phyloP scores from a whole-genome alignment of 2,888 invertebrate species.

The Drosophila infuscata region DNA sequence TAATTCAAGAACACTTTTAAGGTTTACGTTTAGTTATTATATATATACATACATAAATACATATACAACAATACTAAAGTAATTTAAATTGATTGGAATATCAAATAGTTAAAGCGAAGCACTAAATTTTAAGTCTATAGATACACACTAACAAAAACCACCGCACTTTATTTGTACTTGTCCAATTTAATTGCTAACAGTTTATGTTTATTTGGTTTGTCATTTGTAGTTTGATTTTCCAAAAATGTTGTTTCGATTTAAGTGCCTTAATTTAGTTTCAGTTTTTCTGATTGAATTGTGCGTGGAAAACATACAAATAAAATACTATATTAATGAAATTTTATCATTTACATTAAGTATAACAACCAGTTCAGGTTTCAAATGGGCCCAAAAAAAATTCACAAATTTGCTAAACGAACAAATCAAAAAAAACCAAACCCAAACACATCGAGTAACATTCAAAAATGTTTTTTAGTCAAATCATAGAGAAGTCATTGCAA shows the following conservation, averaged over 20 bases:
- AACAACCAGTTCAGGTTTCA: conserved; percentile 78
- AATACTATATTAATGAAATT: conserved; percentile 21
- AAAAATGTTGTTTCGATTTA: conserved; percentile 57
- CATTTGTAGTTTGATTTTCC: conserved; percentile 20
- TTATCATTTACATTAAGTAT: conserved; percentile 53
- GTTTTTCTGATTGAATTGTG: conserved; percentile 47
- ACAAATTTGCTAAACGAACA: conserved; percentile 36
- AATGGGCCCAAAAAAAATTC: conserved; percentile 70
- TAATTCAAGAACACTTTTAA: conserved; percentile 54
- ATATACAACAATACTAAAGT: conserved; percentile 58
- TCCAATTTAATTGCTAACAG: conserved; percentile 47
- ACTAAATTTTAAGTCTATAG: conserved; percentile 49
- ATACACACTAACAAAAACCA: conserved; percentile 58
- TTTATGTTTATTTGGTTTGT: conserved; percentile 31
- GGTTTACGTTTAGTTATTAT: conserved; percentile 47
- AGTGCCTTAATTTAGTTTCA: conserved; percentile 76
- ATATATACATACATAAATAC: conserved; percentile 31
- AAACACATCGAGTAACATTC: conserved; percentile 75
- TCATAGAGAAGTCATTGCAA: conserved; percentile 18
- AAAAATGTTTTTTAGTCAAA: conserved; percentile 74
- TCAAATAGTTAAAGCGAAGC: conserved; percentile 63
- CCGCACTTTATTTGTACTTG: conserved; percentile 75
- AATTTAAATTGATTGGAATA: conserved; percentile 32
- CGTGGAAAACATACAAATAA: conserved; percentile 21
- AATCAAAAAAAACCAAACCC: conserved; percentile 48